Evolutionary conservation across 53 echinoderm and acorn worm genomes (phyloP).

Genomic region (Paracentrotus lividus): DNA sequence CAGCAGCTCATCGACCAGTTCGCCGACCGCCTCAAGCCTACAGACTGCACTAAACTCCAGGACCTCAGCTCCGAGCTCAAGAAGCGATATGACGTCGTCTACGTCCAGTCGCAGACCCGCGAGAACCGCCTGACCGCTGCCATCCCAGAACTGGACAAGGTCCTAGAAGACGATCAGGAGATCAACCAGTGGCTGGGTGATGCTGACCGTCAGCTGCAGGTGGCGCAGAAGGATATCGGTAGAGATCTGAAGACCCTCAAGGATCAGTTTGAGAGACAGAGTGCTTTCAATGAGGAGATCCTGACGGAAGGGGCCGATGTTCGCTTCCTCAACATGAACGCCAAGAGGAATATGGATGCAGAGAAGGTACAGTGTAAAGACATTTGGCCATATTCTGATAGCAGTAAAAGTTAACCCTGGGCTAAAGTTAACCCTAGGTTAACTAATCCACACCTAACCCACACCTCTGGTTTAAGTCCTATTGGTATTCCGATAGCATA

Average conservation of each 20-base stretch:
- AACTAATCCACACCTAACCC: too few species aligned
- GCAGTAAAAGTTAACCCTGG: too few species aligned
- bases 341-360: constrained; percentile 85
- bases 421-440: too few species aligned
- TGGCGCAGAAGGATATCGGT: constrained; percentile 74
- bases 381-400: too few species aligned
- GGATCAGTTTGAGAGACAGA: constrained; percentile 82
- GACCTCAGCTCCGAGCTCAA: constrained; percentile 90
- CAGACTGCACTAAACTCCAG: constrained; percentile 82
- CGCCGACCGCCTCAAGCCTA: constrained; percentile 77
- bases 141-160: constrained; percentile 87
- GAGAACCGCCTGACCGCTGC: constrained; percentile 86
- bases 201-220: constrained; percentile 34
- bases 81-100: constrained; percentile 88
- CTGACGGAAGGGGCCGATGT: constrained; percentile 89
- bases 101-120: constrained; percentile 93
- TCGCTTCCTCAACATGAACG: constrained; percentile 97
- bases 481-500: too few species aligned
- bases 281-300: constrained; percentile 85
- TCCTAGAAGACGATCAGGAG: constrained; percentile 65
- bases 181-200: constrained; percentile 65
- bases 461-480: too few species aligned
- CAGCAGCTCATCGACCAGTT: constrained; percentile 88
- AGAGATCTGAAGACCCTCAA: constrained; percentile 84
- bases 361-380: constrained; percentile 89